Conservation (phyloP, 2,888 invertebrate species). For the Leucozona laternaria region DNA sequence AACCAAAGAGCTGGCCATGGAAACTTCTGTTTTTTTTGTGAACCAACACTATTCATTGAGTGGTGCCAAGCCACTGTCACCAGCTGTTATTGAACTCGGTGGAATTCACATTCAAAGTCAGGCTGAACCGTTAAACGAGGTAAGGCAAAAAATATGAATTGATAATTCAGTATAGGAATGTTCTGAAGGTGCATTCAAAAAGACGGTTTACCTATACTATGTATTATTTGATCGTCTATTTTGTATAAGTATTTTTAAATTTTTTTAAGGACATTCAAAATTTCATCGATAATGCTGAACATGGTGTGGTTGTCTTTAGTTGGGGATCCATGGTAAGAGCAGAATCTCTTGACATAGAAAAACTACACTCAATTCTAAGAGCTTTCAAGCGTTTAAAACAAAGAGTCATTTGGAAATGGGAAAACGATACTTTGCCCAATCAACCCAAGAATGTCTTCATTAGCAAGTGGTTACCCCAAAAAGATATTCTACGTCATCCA, state of each 20-base stretch:
- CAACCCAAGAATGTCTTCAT: constrained; percentile 87
- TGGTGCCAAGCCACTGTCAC: constrained; percentile 84
- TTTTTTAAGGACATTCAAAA: constrained; percentile 84
- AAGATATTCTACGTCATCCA: constrained; percentile 89
- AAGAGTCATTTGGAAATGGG: constrained; percentile 89
- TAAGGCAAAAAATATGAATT: constrained; percentile 57
- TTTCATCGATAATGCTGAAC: constrained; percentile 86
- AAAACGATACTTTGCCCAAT: constrained; percentile 86
- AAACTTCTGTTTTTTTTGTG: constrained; percentile 83
- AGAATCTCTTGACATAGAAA: constrained; percentile 85
- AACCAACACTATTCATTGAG: constrained; percentile 85
- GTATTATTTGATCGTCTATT: not conserved
- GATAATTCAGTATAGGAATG: too few species aligned
- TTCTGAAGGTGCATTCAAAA: too few species aligned
- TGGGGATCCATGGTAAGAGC: constrained; percentile 89
- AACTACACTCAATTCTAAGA: constrained; percentile 85
- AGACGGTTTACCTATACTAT: too few species aligned
- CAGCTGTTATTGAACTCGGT: constrained; percentile 85
- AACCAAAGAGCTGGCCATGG: constrained; percentile 83
- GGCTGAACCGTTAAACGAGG: constrained; percentile 80
- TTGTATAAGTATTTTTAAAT: not conserved
- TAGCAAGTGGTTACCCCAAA: constrained; percentile 89
- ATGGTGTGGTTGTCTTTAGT: constrained; percentile 88
- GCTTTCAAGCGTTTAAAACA: constrained; percentile 86
- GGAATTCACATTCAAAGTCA: constrained; percentile 84